A percentile compares a stretch with the other conserved stretches of the same genome.
Evolutionary conservation across 2,113 vertebrate genomes (phyloP).

Genomic region (Chaetops frenatus): DNA sequence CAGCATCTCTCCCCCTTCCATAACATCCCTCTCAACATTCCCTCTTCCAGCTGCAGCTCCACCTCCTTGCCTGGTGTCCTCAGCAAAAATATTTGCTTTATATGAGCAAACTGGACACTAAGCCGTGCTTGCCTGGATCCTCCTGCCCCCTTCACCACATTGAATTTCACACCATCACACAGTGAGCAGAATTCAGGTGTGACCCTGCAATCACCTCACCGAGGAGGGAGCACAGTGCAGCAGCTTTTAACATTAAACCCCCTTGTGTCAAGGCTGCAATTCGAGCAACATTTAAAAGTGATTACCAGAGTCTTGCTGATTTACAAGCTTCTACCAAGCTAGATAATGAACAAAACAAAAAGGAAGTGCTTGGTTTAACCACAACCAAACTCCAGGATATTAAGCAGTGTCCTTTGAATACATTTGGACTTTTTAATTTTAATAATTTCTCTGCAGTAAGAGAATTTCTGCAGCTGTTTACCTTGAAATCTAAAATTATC

Average conservation of each 20-base stretch:
- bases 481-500: background rate
- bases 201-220: background rate
- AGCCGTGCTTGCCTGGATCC: background rate
- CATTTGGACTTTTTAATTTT: background rate
- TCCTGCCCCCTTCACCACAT: rapidly evolving
- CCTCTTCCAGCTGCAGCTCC: background rate
- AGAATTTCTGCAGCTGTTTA: constrained; percentile 21
- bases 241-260: background rate
- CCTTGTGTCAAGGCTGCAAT: background rate
- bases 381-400: background rate
- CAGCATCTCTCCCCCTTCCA: background rate
- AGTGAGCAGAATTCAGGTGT: background rate
- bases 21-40: background rate
- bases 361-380: background rate
- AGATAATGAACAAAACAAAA: background rate
- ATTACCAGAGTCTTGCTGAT: background rate
- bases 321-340: background rate
- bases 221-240: background rate
- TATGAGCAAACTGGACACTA: background rate
- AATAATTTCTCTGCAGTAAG: background rate
- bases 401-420: background rate
- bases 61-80: too few relatives aligned
- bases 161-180: rapidly evolving
- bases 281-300: background rate
- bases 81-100: background rate